Conservation (phyloP, 2,888 invertebrate species). For the Coremacera marginata region DNA sequence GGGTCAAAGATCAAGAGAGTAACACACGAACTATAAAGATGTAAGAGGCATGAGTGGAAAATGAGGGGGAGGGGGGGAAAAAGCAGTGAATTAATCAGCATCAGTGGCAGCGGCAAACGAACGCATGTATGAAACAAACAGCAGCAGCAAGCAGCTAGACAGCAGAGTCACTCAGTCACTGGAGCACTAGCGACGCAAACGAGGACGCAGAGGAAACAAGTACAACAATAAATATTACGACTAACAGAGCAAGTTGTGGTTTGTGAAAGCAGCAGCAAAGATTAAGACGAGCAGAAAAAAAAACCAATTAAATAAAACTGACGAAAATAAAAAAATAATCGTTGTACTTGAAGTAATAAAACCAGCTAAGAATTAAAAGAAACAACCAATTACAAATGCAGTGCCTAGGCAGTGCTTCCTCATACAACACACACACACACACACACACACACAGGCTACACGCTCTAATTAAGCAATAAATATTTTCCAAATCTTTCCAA, state of each 20-base stretch:
- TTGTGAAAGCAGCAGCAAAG: background rate
- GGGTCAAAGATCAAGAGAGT: conserved; percentile 38
- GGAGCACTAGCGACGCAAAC: background rate
- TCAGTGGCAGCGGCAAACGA: conserved; percentile 9
- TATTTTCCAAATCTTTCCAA: conserved; percentile 15
- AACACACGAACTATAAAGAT: background rate
- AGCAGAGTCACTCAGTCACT: background rate
- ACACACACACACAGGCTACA: background rate
- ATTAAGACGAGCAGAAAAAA: background rate
- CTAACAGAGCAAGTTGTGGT: too few relatives aligned
- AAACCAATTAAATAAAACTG: background rate
- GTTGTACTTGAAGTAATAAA: background rate
- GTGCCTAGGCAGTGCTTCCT: background rate
- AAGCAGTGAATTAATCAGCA: conserved; percentile 34
- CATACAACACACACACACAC: background rate
- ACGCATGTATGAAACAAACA: background rate
- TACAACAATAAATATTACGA: background rate
- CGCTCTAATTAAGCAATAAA: conserved; percentile 20
- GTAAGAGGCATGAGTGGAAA: background rate
- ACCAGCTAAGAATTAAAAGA: background rate
- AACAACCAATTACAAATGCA: background rate
- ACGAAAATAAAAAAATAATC: too few relatives aligned
- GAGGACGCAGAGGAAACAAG: background rate
- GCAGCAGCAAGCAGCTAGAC: conserved; percentile 4
- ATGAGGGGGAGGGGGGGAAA: background rate